Percentiles rank a stretch among this genome's conserved stretches.
Evolutionary conservation across 2,113 vertebrate species (phyloP).

Genomic region (Anarhynchus alexandrinus): DNA sequence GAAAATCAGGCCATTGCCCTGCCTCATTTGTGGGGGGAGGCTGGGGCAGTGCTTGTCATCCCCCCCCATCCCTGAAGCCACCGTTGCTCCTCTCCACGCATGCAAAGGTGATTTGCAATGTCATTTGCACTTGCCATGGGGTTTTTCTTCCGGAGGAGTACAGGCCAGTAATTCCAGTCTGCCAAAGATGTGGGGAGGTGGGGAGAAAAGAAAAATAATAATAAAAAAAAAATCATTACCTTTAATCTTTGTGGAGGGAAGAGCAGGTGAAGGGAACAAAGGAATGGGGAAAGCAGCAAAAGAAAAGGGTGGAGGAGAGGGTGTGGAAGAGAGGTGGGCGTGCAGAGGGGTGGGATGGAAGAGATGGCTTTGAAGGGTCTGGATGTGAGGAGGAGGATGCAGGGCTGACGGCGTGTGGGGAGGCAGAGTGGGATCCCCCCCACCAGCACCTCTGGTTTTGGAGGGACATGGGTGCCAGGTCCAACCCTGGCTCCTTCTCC

Average conservation of each 20-base stretch:
- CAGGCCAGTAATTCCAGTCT: not conserved
- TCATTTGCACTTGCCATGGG: fast-evolving
- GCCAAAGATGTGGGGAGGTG: not conserved
- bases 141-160: not conserved
- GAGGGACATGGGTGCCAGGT: not conserved
- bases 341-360: not conserved
- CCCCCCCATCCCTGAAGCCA: fast-evolving
- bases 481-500: not conserved
- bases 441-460: fast-evolving
- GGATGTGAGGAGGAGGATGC: not conserved
- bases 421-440: not conserved
- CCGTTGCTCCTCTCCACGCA: fast-evolving
- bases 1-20: not conserved
- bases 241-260: not conserved
- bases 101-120: not conserved
- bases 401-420: not conserved
- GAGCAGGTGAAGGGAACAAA: constrained; percentile 10
- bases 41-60: fast-evolving
- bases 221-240: not conserved
- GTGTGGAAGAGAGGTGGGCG: not conserved
- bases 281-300: not conserved
- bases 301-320: not conserved
- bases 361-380: not conserved
- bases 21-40: not conserved
- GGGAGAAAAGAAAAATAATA: fast-evolving